These are phyloP conservation scores for Sphecodes monilicornis DNA, from an alignment of 2,888 invertebrate genomes.

Conservation along the genomic window DNA sequence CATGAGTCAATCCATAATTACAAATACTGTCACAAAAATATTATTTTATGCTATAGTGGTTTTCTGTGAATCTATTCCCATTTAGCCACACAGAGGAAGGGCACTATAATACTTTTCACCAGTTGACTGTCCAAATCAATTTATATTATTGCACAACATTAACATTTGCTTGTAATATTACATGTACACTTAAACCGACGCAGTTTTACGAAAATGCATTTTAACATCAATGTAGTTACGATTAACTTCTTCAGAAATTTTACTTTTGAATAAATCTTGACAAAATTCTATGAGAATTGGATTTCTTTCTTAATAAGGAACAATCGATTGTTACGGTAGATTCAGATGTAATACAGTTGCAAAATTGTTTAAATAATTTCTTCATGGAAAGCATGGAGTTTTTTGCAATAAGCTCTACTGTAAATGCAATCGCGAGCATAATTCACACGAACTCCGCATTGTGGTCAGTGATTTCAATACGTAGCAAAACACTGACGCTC, in stretches of 20 bases:
- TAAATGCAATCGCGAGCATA: background rate
- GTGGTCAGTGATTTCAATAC: background rate
- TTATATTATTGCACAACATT: constrained; percentile 2
- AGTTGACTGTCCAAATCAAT: background rate
- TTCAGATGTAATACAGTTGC: background rate
- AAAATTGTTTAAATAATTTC: background rate
- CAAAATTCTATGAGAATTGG: background rate
- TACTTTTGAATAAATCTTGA: background rate
- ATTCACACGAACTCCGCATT: background rate
- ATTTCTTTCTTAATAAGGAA: background rate
- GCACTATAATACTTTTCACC: background rate
- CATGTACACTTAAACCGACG: background rate
- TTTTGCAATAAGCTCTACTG: background rate
- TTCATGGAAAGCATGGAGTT: background rate
- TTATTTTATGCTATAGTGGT: background rate
- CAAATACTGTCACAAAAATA: background rate
- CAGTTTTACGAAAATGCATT: background rate
- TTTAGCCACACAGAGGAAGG: background rate
- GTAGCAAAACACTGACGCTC: background rate
- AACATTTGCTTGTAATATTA: background rate
- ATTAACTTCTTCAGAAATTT: background rate
- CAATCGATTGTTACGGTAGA: background rate
- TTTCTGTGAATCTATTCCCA: background rate
- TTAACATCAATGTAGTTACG: background rate
- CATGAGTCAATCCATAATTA: background rate